Evolutionary conservation across 2,113 vertebrate genomes (phyloP).

Genomic region (Stegostoma tigrinum): DNA sequence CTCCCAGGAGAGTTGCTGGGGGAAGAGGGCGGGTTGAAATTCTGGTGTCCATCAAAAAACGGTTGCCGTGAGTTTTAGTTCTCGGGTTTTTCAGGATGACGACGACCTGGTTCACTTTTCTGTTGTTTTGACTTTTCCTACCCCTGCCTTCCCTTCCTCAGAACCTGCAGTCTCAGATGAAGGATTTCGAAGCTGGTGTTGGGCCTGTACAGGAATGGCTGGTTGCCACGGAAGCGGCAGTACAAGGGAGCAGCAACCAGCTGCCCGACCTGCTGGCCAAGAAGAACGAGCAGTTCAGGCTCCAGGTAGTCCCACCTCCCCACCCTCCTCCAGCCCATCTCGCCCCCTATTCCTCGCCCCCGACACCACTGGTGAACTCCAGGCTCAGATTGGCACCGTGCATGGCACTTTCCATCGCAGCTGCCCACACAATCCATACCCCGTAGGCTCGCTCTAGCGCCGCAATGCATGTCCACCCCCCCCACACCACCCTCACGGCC

Average conservation of each 20-base stretch:
- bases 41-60: not conserved
- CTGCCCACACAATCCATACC: not conserved
- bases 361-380: not conserved
- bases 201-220: constrained; percentile 88
- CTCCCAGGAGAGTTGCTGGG: not conserved
- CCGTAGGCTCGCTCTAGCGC: not conserved
- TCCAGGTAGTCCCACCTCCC: constrained; percentile 69
- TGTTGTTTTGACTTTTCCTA: not conserved
- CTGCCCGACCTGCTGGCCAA: constrained; percentile 85
- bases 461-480: not conserved
- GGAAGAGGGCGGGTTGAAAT: too few species aligned
- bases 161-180: constrained; percentile 88
- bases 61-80: not conserved
- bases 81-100: not conserved
- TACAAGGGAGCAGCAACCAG: constrained; percentile 75
- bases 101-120: not conserved
- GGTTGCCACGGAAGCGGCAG: constrained; percentile 66
- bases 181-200: constrained; percentile 80
- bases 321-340: too few species aligned
- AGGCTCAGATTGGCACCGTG: not conserved
- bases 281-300: constrained; percentile 78
- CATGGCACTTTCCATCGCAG: constrained; percentile 47
- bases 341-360: too few species aligned
- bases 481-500: not conserved
- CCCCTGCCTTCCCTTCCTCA: constrained; percentile 42